A percentile compares a stretch with the other conserved stretches of the same genome.
phyloP scores from a whole-genome alignment of 2,113 vertebrate species.

The Mola mola region DNA sequence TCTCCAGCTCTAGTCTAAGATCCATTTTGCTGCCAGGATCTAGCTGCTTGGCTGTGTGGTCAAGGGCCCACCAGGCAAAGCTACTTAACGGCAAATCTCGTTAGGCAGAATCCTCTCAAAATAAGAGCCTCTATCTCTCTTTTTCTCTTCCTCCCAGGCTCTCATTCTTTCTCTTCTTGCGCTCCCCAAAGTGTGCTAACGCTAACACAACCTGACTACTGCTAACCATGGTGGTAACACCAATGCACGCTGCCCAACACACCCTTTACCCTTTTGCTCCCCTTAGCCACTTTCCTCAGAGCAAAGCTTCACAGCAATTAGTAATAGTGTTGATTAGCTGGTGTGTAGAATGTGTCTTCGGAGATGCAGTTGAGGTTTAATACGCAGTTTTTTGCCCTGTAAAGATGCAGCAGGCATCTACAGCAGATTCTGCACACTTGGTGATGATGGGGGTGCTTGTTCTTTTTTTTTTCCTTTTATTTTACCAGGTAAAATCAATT shows the following conservation, averaged over 20 bases:
- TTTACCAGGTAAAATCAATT: too few species aligned
- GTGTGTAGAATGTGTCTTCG: slow-evolving; percentile 16
- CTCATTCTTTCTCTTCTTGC: slow-evolving; percentile 3
- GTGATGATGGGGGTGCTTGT: too few species aligned
- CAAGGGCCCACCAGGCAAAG: slow-evolving; percentile 68
- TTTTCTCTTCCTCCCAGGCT: neutral
- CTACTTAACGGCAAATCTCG: slow-evolving; percentile 76
- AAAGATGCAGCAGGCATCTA: too few species aligned
- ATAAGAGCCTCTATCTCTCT: slow-evolving; percentile 52
- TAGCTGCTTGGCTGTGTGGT: slow-evolving; percentile 49
- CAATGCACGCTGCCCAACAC: slow-evolving; percentile 18
- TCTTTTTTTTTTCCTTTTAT: neutral
- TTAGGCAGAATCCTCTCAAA: slow-evolving; percentile 78
- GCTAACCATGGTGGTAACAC: slow-evolving; percentile 40
- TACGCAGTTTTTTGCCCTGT: neutral
- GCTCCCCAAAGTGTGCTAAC: slow-evolving; percentile 35
- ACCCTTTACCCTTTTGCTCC: slow-evolving; percentile 33
- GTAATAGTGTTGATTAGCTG: slow-evolving; percentile 45
- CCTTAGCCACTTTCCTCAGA: slow-evolving; percentile 22
- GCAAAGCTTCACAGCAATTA: slow-evolving; percentile 53
- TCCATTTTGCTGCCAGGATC: slow-evolving; percentile 51
- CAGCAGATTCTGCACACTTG: too few species aligned
- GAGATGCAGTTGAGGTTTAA: slow-evolving; percentile 15
- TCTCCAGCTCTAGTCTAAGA: slow-evolving; percentile 46
- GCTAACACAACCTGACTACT: slow-evolving; percentile 48